These are phyloP conservation scores for Machimus rusticus DNA, from an alignment of 2,888 invertebrate genomes.

Conservation along the genomic window DNA sequence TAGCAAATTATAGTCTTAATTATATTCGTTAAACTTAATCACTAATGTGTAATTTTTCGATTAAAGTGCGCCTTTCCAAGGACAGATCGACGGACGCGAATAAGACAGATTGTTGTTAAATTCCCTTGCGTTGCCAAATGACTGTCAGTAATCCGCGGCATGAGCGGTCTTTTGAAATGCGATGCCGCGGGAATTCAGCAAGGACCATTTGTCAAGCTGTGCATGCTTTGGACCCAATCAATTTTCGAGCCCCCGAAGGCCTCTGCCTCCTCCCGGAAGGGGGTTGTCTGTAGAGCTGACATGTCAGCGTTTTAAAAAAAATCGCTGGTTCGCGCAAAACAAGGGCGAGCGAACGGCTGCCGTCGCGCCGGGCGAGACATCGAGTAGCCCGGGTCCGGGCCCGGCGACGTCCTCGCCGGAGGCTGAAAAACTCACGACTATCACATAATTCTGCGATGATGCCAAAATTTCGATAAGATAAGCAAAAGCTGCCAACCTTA, in stretches of 20 bases:
- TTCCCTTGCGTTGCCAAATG: background rate
- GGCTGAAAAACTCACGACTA: conserved; percentile 1
- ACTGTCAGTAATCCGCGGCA: background rate
- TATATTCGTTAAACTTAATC: no score
- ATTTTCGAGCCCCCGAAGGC: background rate
- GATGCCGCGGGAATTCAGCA: background rate
- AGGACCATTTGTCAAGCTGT: conserved; percentile 14
- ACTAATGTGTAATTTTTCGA: background rate
- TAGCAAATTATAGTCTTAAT: no score
- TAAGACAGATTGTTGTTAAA: background rate
- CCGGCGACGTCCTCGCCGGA: background rate
- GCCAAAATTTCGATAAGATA: conserved; percentile 63
- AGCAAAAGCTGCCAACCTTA: conserved; percentile 62
- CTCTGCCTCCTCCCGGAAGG: background rate
- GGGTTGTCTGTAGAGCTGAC: background rate
- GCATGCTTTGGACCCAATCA: conserved; percentile 7
- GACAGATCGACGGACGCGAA: background rate
- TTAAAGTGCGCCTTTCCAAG: background rate
- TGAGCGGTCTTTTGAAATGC: background rate
- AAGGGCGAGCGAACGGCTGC: background rate
- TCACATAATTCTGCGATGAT: conserved; percentile 47
- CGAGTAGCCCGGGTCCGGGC: background rate
- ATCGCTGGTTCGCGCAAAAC: background rate
- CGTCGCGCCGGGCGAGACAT: background rate
- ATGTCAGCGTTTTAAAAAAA: background rate